These are phyloP conservation scores for Epistrophe grossulariae DNA, from an alignment of 2,888 invertebrate genomes.

Conservation along the genomic window DNA sequence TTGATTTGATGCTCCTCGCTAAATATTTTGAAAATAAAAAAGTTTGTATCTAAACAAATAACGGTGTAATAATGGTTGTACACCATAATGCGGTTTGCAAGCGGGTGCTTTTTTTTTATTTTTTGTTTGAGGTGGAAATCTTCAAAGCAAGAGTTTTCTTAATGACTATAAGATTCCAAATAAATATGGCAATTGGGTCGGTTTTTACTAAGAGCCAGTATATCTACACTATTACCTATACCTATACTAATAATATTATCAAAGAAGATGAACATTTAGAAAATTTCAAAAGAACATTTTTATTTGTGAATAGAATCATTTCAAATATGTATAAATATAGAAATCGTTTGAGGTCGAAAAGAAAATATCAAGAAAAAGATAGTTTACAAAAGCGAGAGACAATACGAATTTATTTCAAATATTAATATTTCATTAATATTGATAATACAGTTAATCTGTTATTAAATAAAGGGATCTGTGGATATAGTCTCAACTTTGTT, in stretches of 20 bases:
- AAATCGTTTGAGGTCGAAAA: conserved; percentile 37
- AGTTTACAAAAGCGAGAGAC: background rate
- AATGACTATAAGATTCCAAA: conserved; percentile 74
- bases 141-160: conserved; percentile 69
- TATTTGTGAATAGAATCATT: conserved; percentile 28
- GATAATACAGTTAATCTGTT: too few species aligned
- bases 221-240: background rate
- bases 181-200: conserved; percentile 67
- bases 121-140: conserved; percentile 57
- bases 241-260: background rate
- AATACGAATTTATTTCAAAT: background rate
- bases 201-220: conserved; percentile 45
- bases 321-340: conserved; percentile 40
- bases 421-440: too few species aligned
- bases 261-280: conserved; percentile 22
- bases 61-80: conserved; percentile 76
- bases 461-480: too few species aligned
- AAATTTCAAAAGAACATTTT: conserved; percentile 40
- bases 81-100: conserved; percentile 40
- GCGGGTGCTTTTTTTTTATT: conserved; percentile 4
- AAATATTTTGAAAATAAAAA: conserved; percentile 79
- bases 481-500: too few species aligned
- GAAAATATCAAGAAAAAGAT: background rate
- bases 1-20: conserved; percentile 73
- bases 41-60: conserved; percentile 78